These are phyloP conservation scores for Diabrotica balteata DNA, from an alignment of 2,888 invertebrate genomes.

Conservation along the genomic window DNA sequence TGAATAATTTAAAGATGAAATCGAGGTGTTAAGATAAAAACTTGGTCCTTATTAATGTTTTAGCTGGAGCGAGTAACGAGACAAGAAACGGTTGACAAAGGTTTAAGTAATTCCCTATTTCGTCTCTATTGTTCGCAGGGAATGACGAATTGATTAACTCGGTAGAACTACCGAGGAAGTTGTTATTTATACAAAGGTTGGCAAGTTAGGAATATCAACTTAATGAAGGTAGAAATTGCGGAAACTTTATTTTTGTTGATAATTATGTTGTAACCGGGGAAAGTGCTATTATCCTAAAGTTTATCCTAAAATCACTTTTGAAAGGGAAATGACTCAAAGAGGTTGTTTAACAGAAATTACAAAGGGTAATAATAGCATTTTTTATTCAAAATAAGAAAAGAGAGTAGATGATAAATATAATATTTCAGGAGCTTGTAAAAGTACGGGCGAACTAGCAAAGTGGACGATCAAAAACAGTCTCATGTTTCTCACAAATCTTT, in stretches of 20 bases:
- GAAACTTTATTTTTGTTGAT: background rate
- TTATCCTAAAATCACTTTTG: too few species aligned
- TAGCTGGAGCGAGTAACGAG: background rate
- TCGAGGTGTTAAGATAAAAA: conserved; percentile 18
- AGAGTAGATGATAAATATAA: too few species aligned
- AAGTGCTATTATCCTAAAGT: background rate
- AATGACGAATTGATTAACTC: background rate
- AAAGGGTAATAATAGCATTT: too few species aligned
- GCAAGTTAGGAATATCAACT: background rate
- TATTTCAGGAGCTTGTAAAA: too few species aligned
- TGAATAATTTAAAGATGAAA: conserved; percentile 18
- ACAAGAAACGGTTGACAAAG: background rate
- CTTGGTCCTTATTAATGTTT: conserved; percentile 14
- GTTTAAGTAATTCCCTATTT: conserved; percentile 3
- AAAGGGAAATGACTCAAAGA: too few species aligned
- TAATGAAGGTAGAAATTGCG: background rate
- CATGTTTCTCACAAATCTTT: too few species aligned
- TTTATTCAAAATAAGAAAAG: too few species aligned
- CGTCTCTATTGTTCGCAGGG: background rate
- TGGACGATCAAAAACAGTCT: too few species aligned
- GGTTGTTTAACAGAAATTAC: too few species aligned
- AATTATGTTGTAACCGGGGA: background rate
- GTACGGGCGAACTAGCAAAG: too few species aligned
- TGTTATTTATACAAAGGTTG: background rate
- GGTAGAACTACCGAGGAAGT: background rate